Conservation (phyloP, 2,113 vertebrate genomes). For the Coreoperca whiteheadi region DNA sequence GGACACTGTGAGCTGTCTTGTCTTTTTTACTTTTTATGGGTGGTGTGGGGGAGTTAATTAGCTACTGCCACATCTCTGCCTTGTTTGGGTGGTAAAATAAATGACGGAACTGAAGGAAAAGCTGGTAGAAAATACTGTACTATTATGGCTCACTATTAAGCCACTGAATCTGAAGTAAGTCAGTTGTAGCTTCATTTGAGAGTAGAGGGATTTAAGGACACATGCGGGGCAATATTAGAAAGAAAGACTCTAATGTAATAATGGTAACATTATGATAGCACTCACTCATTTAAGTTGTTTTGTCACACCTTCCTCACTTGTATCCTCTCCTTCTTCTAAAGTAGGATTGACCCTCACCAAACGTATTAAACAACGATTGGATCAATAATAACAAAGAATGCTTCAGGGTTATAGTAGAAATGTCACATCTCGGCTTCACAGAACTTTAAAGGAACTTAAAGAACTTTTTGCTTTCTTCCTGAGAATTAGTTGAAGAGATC, state of each 20-base stretch:
- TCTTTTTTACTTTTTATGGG: constrained; percentile 35
- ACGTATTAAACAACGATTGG: background rate
- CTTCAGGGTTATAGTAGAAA: background rate
- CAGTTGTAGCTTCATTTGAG: background rate
- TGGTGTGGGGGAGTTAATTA: constrained; percentile 37
- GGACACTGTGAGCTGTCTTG: constrained; percentile 40
- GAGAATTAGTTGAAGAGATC: background rate
- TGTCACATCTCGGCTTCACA: background rate
- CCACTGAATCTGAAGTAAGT: background rate
- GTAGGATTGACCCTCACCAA: background rate
- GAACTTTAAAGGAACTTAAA: background rate
- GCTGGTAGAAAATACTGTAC: background rate
- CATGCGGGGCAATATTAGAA: background rate
- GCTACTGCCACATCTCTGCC: constrained; percentile 19
- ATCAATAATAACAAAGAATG: background rate
- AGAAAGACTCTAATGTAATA: too few species aligned
- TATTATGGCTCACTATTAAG: background rate
- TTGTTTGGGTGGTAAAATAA: constrained; percentile 26
- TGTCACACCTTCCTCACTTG: background rate
- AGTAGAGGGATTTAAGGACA: background rate
- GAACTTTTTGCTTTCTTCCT: background rate
- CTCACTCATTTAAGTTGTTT: background rate
- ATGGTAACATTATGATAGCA: background rate
- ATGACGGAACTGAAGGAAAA: constrained; percentile 12
- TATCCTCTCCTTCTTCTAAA: background rate